Conservation (phyloP, 2,797 vertebrate species). For the Falco cherrug region DNA sequence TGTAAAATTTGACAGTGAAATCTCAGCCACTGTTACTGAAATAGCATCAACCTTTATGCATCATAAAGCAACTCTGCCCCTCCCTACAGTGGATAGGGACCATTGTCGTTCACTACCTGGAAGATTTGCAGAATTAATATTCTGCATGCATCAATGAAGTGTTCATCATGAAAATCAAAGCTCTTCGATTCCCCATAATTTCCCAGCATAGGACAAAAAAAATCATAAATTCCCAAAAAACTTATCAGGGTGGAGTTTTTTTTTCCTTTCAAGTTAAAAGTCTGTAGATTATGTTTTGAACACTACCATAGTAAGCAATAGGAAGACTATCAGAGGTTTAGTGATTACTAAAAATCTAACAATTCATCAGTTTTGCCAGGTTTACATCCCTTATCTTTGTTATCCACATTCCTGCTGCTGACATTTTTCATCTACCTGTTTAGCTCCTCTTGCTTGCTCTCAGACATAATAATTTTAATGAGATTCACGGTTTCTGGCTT, state of each 20-base stretch:
- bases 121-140: neutral
- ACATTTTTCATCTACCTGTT: neutral
- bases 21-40: neutral
- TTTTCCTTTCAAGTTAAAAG: neutral
- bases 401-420: neutral
- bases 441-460: neutral
- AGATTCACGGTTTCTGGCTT: neutral
- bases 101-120: no score
- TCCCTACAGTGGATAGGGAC: accelerated
- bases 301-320: neutral
- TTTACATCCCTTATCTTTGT: neutral
- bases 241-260: neutral
- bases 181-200: neutral
- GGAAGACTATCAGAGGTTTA: neutral
- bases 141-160: neutral
- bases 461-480: neutral
- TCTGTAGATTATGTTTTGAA: neutral
- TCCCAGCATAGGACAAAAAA: neutral
- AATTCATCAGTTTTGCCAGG: neutral
- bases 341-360: neutral
- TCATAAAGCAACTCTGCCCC: neutral
- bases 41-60: neutral
- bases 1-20: neutral
- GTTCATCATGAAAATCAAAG: neutral
- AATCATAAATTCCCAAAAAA: neutral